Evolutionary conservation across 1,140 invertebrate species (phyloP).

Genomic region (Neelides sp.): DNA sequence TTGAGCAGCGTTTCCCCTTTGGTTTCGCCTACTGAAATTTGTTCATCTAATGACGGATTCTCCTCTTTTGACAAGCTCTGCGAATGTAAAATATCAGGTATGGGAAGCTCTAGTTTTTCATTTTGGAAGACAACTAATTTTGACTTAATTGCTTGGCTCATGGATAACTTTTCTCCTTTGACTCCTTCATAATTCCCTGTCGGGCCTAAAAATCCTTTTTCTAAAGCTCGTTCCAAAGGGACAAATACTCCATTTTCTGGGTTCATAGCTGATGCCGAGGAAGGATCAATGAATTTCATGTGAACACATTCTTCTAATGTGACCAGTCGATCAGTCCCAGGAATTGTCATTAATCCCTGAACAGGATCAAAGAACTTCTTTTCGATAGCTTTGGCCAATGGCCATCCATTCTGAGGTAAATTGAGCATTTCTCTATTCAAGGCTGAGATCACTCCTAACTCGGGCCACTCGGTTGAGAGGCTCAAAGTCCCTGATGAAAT

Average conservation of each 20-base stretch:
- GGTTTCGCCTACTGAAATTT: conserved; percentile 10
- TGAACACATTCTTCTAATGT: conserved; percentile 77
- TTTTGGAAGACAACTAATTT: conserved; percentile 43
- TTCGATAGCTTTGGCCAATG: conserved; percentile 59
- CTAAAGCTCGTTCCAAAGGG: conserved; percentile 57
- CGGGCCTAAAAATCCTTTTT: conserved; percentile 61
- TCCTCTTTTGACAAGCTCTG: neutral
- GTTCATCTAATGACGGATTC: neutral
- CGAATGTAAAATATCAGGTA: neutral
- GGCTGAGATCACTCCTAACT: neutral
- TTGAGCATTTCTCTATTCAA: conserved; percentile 48
- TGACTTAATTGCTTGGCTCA: conserved; percentile 64
- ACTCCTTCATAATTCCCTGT: conserved; percentile 54
- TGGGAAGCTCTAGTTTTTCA: conserved; percentile 1
- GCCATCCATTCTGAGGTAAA: conserved; percentile 69
- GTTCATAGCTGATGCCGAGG: conserved; percentile 65
- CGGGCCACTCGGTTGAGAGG: conserved; percentile 17
- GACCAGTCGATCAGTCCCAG: conserved; percentile 67
- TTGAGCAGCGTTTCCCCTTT: conserved; percentile 41
- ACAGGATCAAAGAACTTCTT: conserved; percentile 63
- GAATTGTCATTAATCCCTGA: conserved; percentile 72
- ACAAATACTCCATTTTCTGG: conserved; percentile 53
- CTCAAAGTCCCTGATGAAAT: conserved; percentile 42
- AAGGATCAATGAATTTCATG: conserved; percentile 67
- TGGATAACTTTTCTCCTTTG: conserved; percentile 41